Evolutionary conservation across 2,888 invertebrate genomes (phyloP).

Genomic region (Epirrhoe tristata): DNA sequence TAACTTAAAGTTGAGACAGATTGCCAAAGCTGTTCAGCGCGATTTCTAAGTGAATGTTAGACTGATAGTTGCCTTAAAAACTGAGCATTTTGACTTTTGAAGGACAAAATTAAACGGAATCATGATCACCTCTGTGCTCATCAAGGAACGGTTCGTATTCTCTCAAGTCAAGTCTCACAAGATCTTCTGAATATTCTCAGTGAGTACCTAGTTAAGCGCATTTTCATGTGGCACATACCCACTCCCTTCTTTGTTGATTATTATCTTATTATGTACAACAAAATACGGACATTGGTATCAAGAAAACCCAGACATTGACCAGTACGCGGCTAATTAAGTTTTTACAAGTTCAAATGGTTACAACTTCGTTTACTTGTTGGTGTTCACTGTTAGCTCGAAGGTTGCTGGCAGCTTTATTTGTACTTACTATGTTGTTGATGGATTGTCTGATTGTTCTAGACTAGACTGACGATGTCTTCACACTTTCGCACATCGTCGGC

Average conservation of each 20-base stretch:
- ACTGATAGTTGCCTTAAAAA: not conserved
- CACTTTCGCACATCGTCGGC: not conserved
- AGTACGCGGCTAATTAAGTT: constrained; percentile 39
- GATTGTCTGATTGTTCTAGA: not conserved
- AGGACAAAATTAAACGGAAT: too few relatives aligned
- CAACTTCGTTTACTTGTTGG: constrained; percentile 38
- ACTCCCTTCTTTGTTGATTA: too few relatives aligned
- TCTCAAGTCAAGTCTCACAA: too few relatives aligned
- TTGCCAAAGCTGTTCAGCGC: not conserved
- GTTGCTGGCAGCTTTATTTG: constrained; percentile 15
- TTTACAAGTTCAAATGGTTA: constrained; percentile 44
- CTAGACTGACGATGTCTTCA: not conserved
- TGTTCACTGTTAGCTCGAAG: constrained; percentile 21
- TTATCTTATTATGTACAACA: constrained; percentile 2
- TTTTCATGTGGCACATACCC: too few relatives aligned
- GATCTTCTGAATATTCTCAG: too few relatives aligned
- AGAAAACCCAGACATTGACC: constrained; percentile 6
- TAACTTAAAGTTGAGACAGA: not conserved
- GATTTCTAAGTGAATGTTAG: not conserved
- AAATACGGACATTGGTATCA: not conserved
- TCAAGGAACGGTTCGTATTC: too few relatives aligned
- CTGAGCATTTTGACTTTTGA: not conserved
- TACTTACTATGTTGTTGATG: constrained; percentile 10
- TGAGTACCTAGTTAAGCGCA: too few relatives aligned
- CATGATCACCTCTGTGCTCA: too few relatives aligned